Evolutionary conservation across 2,113 vertebrate genomes (phyloP), one percentile per base, ranked within the genome.

Genomic region (Mastomys coucha): DNA sequence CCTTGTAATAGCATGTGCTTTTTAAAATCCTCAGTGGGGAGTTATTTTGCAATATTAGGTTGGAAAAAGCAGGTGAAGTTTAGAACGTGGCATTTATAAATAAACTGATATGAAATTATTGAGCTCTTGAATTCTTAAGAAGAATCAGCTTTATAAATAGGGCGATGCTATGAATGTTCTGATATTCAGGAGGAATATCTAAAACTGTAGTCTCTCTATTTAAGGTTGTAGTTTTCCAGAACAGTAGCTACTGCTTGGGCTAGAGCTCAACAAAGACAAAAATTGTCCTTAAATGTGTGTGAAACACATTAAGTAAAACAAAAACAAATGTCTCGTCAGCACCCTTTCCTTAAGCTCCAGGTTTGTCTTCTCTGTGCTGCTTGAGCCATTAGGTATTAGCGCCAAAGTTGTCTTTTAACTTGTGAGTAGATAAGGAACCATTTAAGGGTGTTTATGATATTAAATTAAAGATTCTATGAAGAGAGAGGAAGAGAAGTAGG

Each of bases 381-480:
- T 82, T 73, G 31, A 53, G 2, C 9, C 33, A 94, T 87, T 91
- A 65, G 24, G 19, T 85, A 13, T 92, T 4, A 91, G 39, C 42
- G 91, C 22, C 78, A 78, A 2, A 93, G 63, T 70, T 94, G 63
- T 93, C 91, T 36, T 78, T 91, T 92, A 75, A 65, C 24, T 91
- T 12, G 77, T 58, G 63, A 78, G 1, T 26, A 26, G 31, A 84
- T 16, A 94, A 45, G 58, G 45, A 60, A 0, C 33, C 81, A 19
- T 65, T 86, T 94, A 91, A 89, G 53, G 58, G 75, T 92, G 60
- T 88, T 89, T 82, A n/a, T 86, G 28, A 75, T 89, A 49, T 1
- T 95, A 26, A 67, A 60, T 88, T 87, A 89, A 70, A 26, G 89
- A 45, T 97, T 49, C 3, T 77, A 5, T 85, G 11, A 10, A 13